Base-by-base conservation (phyloP, 2,113 vertebrate genomes). In the Panthera tigris region DNA sequence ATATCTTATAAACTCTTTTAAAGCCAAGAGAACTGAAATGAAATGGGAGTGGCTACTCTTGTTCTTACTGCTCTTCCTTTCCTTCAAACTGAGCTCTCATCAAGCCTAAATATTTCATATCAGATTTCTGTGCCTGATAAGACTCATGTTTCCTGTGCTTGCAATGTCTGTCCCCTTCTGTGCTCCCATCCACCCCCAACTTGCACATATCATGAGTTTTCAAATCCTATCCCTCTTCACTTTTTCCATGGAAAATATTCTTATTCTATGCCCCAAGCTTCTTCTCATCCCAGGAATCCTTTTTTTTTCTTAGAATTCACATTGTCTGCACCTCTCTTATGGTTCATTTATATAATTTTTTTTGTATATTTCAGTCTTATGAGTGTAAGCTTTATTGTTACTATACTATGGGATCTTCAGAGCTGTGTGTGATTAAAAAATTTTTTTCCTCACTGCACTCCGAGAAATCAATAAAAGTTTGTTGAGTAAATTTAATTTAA, bases 401-500 rank as follows among this genome's bases (percentile, higher is more conserved):
- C 85, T 86, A 33, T 27, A 52, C 0, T 21, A 7, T 80, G 11
- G 61, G 31, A 27, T 69, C 16, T 36, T 69, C 61, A 18, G 39
- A 90, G 12, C 10, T 79, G 48, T 78, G 39, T 55, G 76, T 69
- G 25, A 65, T n/a, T 57, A 36, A n/a, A 48, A 13, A 76, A 36
- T 45, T 63, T 4, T 33, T 13, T 33, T 92, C 45, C 14, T 92
- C 31, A 66, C 21, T 66, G 41, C 11, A 55, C 1, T 82, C 45
- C 89, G 78, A 9, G 1, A 57, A 55, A n/a, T 92, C 11, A 69
- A 52, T 78, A 31, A n/a, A 39, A 95, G 94, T 7, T 86, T 95
- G 16, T 16, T 81, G 48, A 91, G 81, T 61, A 81, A 50, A 86
- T 86, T 68, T 13, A 95, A 4, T 66, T 80, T 65, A 95, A 69